Evolutionary conservation across 1,140 invertebrate genomes (phyloP), one percentile per base, ranked within the genome.

Genomic region (Centruroides sculpturatus): DNA sequence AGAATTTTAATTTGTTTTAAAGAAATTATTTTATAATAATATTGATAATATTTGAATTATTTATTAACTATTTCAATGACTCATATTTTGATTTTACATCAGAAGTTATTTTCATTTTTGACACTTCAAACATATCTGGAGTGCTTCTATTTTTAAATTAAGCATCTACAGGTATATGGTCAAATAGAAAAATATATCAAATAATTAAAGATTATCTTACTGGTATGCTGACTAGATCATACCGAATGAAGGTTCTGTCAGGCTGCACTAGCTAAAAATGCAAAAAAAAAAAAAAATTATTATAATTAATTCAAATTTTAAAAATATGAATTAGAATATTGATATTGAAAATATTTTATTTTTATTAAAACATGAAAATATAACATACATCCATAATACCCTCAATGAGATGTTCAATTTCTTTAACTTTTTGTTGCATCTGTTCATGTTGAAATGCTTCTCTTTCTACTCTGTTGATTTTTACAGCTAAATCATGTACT

Each of bases 401-500:
- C 35, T 71, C 70, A 48, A 71, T 68, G 6, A 68, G 57, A 35
- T 65, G 60, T 60, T 71, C 69, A 34, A 71, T 63, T 36, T 69
- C 69, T 50, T 63, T 63, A 10, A 70, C 47, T 63, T 64, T 66
- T 52, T 64, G 60, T 51, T 63, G 56, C 69, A 64, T 85, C 68
- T 91, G 86, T 64, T 93, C 89, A 69, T 86, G 76, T 70, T 87
- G 87, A 61, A 88, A 72, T 50, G 74, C 69, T 68, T 78, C 71
- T 72, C 77, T 66, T 72, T 80, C 86, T 36, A 90, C 90, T 63
- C 87, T 89, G 73, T 96, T 95, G 62, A 98, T 94, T 69, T 89
- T 85, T 35, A 94, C 81, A 8, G 95, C 84, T 58, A 98, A 80
- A 62, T 94, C 87, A 69, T 96, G 92, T 23, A 98, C 85, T 68